Conservation (phyloP, 1,140 invertebrate species). For the Bombus balteatus region DNA sequence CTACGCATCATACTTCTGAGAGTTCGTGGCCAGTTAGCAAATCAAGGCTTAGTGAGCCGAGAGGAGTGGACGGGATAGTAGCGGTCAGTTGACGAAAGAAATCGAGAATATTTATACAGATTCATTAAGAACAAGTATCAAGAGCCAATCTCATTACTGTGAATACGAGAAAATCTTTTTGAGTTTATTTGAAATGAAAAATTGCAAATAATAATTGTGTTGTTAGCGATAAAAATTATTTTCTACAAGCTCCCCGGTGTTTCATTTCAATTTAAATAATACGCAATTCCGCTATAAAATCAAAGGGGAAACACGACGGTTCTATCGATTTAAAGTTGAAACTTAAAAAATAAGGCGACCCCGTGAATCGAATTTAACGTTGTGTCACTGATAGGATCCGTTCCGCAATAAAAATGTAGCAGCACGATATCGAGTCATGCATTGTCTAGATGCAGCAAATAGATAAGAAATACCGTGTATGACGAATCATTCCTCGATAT, state of each 20-base stretch:
- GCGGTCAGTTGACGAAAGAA: too few species aligned
- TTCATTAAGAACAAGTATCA: not conserved
- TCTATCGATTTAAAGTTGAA: not conserved
- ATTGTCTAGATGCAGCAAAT: constrained; percentile 29
- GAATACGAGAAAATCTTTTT: not conserved
- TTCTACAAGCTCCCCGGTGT: not conserved
- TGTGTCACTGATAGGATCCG: not conserved
- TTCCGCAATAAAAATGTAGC: constrained; percentile 23
- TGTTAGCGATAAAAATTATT: not conserved
- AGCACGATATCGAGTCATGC: constrained; percentile 29
- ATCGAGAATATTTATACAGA: too few species aligned
- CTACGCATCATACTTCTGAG: too few species aligned
- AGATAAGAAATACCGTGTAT: constrained; percentile 23
- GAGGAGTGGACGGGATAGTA: too few species aligned
- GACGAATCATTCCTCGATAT: constrained; percentile 33
- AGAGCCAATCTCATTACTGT: not conserved
- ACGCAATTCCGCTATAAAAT: not conserved
- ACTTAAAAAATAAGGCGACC: not conserved
- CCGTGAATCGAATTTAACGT: not conserved
- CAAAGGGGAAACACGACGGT: not conserved
- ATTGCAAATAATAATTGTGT: not conserved
- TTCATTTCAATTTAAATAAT: not conserved
- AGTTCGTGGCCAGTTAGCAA: too few species aligned
- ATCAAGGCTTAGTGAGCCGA: too few species aligned
- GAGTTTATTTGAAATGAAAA: not conserved